Evolutionary conservation across 2,797 vertebrate genomes (phyloP), one percentile per base, ranked within the genome.

Genomic region (Chelon auratus): DNA sequence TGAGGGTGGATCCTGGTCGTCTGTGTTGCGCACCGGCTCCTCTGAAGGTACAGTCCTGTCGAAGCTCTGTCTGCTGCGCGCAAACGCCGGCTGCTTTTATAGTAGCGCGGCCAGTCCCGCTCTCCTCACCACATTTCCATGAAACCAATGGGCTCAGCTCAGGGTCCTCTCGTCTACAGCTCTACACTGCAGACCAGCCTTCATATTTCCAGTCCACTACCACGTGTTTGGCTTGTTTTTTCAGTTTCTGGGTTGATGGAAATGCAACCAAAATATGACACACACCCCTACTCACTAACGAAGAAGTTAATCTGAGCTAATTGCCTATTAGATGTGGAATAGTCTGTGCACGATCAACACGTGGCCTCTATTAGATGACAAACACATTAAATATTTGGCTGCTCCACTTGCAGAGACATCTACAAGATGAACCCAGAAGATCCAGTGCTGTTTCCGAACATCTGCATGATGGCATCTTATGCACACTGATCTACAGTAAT

Each of bases 51-150:
- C 84, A 77, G 82, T 88, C 70, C 62, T 33, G 30, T 33, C 7
- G 30, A 33, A 33, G 30, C 30, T 79, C 77, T 83, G 58, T 43
- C 40, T 70, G 62, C 61, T 64, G 52, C 80, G 82, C 77, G 57
- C 75, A 22, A 63, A 37, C 58, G 22, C 59, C 1, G 30, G 51
- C 84, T 50, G 81, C 68, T 91, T 93, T 94, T 93, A 93, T 94
- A 93, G 76, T 94, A 93, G 76, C 81, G 13, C 65, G 61, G 69
- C 57, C 78, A 68, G 77, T 62, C 39, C 78, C 76, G 77, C 83
- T 66, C 84, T 68, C 51, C 50, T 81, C 89, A 75, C 58, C 88
- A 67, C 85, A 54, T 80, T 36, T 68, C 47, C 79, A 58, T n/a
- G 24, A 87, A 81, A 45, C 92, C 92, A 94, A 93, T 93, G 40